Percentiles rank a stretch among this genome's conserved stretches.
These are phyloP conservation scores for Platypus cylindrus DNA, from an alignment of 2,888 invertebrate genomes.

Conservation along the genomic window DNA sequence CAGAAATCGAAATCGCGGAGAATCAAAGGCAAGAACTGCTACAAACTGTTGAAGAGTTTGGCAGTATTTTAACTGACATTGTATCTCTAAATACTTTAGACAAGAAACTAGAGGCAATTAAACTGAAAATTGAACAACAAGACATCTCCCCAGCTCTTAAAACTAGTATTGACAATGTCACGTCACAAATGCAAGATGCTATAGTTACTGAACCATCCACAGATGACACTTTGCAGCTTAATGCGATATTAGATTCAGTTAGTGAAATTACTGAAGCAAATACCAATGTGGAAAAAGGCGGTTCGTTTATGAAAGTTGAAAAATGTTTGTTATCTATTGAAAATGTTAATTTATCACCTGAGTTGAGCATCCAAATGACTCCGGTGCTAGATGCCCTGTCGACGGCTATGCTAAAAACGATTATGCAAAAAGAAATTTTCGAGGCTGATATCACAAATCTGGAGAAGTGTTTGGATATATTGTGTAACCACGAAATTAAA, in stretches of 20 bases:
- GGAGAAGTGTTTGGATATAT: neutral
- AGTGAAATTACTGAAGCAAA: constrained; percentile 8
- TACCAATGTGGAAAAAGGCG: constrained; percentile 2
- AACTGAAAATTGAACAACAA: too few species aligned
- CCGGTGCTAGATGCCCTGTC: constrained; percentile 8
- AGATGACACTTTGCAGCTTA: constrained; percentile 3
- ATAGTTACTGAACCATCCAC: too few species aligned
- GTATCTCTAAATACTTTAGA: too few species aligned
- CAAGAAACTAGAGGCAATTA: too few species aligned
- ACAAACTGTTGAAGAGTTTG: too few species aligned
- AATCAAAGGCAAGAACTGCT: too few species aligned
- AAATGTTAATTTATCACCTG: constrained; percentile 4
- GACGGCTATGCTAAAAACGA: constrained; percentile 6
- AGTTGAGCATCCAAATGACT: constrained; percentile 2
- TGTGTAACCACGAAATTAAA: neutral
- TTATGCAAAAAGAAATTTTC: constrained; percentile 4
- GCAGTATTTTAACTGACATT: too few species aligned
- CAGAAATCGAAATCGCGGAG: too few species aligned
- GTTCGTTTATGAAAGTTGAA: constrained; percentile 7
- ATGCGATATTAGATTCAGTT: constrained; percentile 9
- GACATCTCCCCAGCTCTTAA: too few species aligned
- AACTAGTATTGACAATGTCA: too few species aligned
- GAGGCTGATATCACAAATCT: constrained; percentile 1
- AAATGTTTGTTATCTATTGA: constrained; percentile 6
- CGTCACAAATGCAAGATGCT: too few species aligned